Conservation (phyloP, 1,140 invertebrate genomes). For the Saccostrea cuccullata region DNA sequence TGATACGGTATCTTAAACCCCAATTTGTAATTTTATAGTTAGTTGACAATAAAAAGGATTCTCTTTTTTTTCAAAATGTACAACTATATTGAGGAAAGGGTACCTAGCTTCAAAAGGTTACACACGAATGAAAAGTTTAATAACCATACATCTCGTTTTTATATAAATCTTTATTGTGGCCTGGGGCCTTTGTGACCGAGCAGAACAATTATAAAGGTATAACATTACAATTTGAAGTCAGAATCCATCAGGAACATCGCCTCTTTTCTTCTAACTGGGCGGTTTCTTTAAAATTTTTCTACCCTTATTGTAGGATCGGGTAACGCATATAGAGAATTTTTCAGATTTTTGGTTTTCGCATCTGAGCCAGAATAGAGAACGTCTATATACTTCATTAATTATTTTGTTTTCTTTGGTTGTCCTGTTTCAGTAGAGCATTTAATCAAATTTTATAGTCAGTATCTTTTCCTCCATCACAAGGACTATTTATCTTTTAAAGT, state of each 20-base stretch:
- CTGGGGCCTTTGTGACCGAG: background rate
- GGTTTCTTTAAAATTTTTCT: constrained; percentile 9
- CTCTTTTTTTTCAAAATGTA: background rate
- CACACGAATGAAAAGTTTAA: background rate
- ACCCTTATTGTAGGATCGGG: background rate
- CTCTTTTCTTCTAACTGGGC: background rate
- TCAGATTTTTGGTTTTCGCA: background rate
- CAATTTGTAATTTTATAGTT: too few relatives aligned
- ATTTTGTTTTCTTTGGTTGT: background rate
- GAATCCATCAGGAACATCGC: background rate
- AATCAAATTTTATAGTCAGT: background rate
- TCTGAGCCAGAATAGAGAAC: background rate
- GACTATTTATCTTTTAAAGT: background rate
- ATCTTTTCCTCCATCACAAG: background rate
- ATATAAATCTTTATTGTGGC: background rate
- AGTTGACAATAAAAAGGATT: background rate
- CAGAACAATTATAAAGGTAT: background rate
- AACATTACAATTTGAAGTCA: constrained; percentile 2
- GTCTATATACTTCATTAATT: background rate
- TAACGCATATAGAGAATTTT: background rate
- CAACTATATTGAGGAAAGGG: background rate
- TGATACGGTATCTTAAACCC: too few relatives aligned
- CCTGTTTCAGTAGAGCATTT: background rate
- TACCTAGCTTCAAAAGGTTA: background rate
- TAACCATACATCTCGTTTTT: background rate